Percentiles rank a stretch among this genome's conserved stretches.
Evolutionary conservation across 2,797 vertebrate genomes (phyloP).

Genomic region (Poecilia wingei): DNA sequence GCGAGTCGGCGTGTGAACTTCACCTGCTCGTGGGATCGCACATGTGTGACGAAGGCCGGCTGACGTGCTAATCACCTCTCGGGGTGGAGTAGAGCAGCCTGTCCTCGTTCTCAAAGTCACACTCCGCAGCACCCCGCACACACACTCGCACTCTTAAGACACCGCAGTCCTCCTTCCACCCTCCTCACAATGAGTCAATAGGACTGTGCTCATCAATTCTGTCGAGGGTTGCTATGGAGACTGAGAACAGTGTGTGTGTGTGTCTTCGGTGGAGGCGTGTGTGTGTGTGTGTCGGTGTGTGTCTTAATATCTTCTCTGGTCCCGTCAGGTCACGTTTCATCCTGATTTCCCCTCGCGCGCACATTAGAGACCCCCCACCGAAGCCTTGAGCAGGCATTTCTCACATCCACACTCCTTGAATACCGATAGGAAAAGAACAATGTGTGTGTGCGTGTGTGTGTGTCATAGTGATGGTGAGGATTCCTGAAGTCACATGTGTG

Average conservation of each 20-base stretch:
- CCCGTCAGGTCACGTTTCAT: conserved; percentile 64
- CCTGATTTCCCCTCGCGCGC: conserved; percentile 33
- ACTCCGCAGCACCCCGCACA: conserved; percentile 36
- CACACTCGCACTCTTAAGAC: conserved; percentile 43
- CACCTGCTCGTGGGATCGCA: conserved; percentile 36
- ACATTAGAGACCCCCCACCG: conserved; percentile 30
- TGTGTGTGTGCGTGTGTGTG: not conserved
- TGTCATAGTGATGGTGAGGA: not conserved
- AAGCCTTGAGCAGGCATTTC: conserved; percentile 40
- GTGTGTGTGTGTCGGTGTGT: conserved; percentile 18
- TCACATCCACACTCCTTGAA: conserved; percentile 35
- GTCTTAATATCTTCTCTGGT: conserved; percentile 73
- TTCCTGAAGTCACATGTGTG: not conserved
- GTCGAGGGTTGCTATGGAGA: conserved; percentile 78
- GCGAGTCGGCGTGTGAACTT: conserved; percentile 28
- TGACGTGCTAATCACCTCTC: conserved; percentile 60
- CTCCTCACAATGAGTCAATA: conserved; percentile 62
- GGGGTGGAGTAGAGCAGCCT: conserved; percentile 42
- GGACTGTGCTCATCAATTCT: conserved; percentile 77
- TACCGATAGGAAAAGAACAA: conserved; percentile 25
- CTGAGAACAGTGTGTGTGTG: conserved; percentile 45
- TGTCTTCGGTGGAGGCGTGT: conserved; percentile 22
- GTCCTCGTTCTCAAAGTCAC: conserved; percentile 67
- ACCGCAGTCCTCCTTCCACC: conserved; percentile 30
- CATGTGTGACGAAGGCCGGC: conserved; percentile 37